Evolutionary conservation across 1,140 invertebrate genomes (phyloP), one percentile per base, ranked within the genome.

Genomic region (Ceratina australensis): DNA sequence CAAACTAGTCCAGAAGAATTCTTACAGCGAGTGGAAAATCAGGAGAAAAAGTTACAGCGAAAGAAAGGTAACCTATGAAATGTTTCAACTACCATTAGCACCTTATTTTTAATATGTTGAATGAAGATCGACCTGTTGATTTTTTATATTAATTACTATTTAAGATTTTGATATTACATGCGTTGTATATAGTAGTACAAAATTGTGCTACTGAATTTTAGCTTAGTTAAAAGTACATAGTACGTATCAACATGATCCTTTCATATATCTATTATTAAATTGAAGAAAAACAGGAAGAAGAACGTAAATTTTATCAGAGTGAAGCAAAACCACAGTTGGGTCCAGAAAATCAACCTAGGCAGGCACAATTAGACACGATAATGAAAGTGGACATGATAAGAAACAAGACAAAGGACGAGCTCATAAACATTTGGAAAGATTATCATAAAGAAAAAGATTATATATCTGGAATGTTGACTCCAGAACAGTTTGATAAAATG

Each of bases 361-460:
- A 87, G 67, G 82, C 86, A 33, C 89, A 91, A 78, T 91, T 97
- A 13, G 91, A 94, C 78, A 94, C 95, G 80, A 94, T 98, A 52
- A 96, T 98, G 93, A 98, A 97, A 92, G 79, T 96, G 54, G 96
- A 97, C 5, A 91, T 97, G 71, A 93, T 98, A 7, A 89, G 93
- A 78, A 94, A 96, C 82, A 97, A 97, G 91, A 93, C 91, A 68
- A 93, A 94, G 72, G 93, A 95, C 75, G 96, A 98, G 91, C 95
- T 98, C 47, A 93, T 94, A 80, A 83, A 93, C 63, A 97, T 98
- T 85, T 98, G 97, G 97, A 91, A 95, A 59, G 93, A 96, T 84
- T 97, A 97, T 90, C 96, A 97, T 87, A 95, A 95, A 83, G 91
- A 94, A 22, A 97, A 97, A 91, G 94, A 96, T 85, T 92, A 88